Evolutionary conservation across 2,797 vertebrate genomes (phyloP), one percentile per base, ranked within the genome.

Genomic region (Sylvilagus floridanus): DNA sequence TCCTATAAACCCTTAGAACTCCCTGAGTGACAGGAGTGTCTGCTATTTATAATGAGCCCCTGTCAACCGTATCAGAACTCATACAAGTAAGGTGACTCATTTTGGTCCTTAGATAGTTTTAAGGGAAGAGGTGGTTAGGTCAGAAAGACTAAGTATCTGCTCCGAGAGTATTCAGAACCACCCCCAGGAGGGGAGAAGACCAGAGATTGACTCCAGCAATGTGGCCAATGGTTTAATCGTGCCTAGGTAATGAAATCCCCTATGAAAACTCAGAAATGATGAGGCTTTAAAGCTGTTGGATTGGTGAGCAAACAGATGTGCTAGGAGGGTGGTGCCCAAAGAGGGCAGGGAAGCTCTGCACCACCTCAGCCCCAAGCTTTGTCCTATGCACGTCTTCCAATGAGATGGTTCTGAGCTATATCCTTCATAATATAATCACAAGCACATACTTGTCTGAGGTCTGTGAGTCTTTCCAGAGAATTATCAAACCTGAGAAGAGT

Each of bases 1-100:
- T 92, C 81, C 82, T 82, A 87, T 42, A 96, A 73, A 85, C 12
- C 37, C 86, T 92, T 83, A 89, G 47, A 88, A 93, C 71, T 84
- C 91, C 28, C 83, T 90, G 22, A 91, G 88, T 66, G 72, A 69
- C 63, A 71, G 93, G 28, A 84, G 35, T 77, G 32, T 35, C 85
- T 94, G 68, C 86, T 92, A 91, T 73, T 92, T 42, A 76, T 62
- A 94, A 91, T 26, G 50, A 65, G 32, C 42, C 30, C 65, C 35
- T 82, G 66, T 93, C 81, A 83, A 92, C 69, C 28, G 54, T 30
- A 82, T 35, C 65, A 94, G 83, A 92, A 86, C 57, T 90, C 82
- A 92, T 47, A 50, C 47, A 94, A 95, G 84, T 21, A 3, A 91
- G 37, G 30, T 94, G 60, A 94, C 52, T 95, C 57, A 77, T 16